Base-by-base conservation (phyloP, 37 sponge, comb jelly and placozoan species). In the Axinella damicornis region DNA sequence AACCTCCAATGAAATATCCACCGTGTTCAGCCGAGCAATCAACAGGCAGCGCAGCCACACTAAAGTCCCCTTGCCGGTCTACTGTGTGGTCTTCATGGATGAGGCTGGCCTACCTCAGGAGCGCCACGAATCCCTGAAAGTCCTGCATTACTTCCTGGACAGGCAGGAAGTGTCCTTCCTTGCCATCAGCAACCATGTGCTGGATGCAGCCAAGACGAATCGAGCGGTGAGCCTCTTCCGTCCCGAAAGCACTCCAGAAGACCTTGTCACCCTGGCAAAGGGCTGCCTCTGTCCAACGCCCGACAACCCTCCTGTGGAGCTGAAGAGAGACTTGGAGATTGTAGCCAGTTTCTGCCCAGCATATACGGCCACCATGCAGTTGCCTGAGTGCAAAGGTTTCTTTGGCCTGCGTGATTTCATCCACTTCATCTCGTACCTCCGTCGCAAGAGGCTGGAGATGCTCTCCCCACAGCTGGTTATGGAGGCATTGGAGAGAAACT, bases 31-130 rank as follows among this genome's bases (percentile, higher is more conserved):
- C 21, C 84, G 97, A 36, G 93, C 97, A 16, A 84, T 97, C 60
- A 97, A 85, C 46, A 80, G 95, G 0, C 85, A 85, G 60, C 69
- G 59, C 5, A 77, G 70, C n/a, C 77, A 85, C 70, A 60, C 56
- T 2, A 63, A 36, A 12, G 72, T 89, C 22, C 79, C 85, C 22
- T 74, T 89, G 40, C 90, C 90, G 0, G 74, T 89, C 1, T 65
- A 89, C 59, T 89, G 90, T 73, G 96, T 97, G 32, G 97, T 97
- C 35, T 97, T 97, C 77, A 92, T 97, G 95, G 97, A 97, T 69
- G 97, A 97, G 36, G 97, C 97, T 27, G 97, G 97, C n/a, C 85
- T 97, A 1, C 97, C 97, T 22, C 88, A 94, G 53, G 97, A 94
- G 40, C 66, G 92, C 19, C 92, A 87, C 54, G 97, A 97, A 62